Conservation (phyloP, 2,113 vertebrate genomes). For the Sinocyclocheilus anophthalmus region DNA sequence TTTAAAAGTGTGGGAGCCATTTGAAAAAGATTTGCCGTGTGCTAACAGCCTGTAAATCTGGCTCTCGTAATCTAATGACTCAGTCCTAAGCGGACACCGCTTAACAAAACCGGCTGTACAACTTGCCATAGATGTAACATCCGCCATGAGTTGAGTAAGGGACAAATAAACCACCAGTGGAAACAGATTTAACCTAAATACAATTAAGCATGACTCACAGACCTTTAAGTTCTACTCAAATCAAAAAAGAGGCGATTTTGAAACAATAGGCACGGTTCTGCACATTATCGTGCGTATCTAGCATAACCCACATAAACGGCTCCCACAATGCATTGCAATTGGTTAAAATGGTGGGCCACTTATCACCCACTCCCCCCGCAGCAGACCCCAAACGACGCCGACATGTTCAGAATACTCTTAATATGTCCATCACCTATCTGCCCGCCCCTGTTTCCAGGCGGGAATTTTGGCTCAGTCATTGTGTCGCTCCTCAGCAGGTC, state of each 20-base stretch:
- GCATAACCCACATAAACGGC: neutral
- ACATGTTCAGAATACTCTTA: neutral
- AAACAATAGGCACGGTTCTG: conserved; percentile 20
- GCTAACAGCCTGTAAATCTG: conserved; percentile 21
- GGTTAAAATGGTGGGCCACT: conserved; percentile 1
- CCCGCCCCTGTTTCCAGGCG: too few species aligned
- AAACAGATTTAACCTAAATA: conserved; percentile 18
- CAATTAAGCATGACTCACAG: neutral
- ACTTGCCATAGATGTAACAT: conserved; percentile 5
- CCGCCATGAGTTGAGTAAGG: too few species aligned
- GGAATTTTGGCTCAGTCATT: neutral
- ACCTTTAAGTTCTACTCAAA: neutral
- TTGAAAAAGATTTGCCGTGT: too few species aligned
- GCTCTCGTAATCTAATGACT: conserved; percentile 11
- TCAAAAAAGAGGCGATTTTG: neutral
- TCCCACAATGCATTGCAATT: conserved; percentile 28
- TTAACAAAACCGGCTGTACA: neutral
- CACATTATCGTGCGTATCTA: neutral
- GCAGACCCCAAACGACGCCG: too few species aligned
- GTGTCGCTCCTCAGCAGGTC: conserved; percentile 1
- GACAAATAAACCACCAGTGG: neutral
- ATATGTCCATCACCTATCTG: neutral
- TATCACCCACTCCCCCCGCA: too few species aligned
- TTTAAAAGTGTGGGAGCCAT: too few species aligned
- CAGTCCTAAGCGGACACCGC: conserved; percentile 31